Base-by-base conservation (phyloP, 1,140 invertebrate species). In the Dufourea novaeangliae region DNA sequence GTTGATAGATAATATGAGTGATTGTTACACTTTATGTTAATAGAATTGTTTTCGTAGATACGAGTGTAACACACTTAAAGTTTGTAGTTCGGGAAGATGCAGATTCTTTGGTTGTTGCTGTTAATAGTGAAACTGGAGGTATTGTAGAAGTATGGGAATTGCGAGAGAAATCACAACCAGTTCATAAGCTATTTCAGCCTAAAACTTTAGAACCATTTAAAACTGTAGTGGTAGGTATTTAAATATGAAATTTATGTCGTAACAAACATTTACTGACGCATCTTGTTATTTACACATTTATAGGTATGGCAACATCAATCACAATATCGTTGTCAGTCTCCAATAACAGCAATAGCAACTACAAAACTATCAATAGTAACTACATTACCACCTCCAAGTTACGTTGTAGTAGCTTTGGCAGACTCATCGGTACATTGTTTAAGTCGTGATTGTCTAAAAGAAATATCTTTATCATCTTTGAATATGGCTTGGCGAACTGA, bases 71-170 rank as follows among this genome's bases (percentile, higher is more conserved):
- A 1, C 95, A 96, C 84, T 89, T 98, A 5, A 95, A 96, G 70
- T 98, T 97, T 94, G 95, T 97, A 61, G 94, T 96, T 14, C 93
- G 95, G 25, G 97, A 97, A 88, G 96, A 96, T 87, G 95, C 95
- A 6, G 97, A 98, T 92, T 96, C 96, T 1, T 90, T 97, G 14
- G 94, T 97, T 56, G 94, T 97, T 11, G 94, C 95, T 52, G 95
- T 95, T 52, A 95, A 93, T 76, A 93, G 94, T 67, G 93, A 93
- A 10, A 93, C 91, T 37, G 93, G 94, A 20, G 95, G 95, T 86
- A 94, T 95, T 57, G 93, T 98, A 20, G 96, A 98, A 89, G 94
- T 98, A 8, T 98, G 97, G 97, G 96, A 97, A 85, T 91, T 98
- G 8, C 93, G 95, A 8, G 96, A 98, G 86, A 95, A 97, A 59